Evolutionary conservation across 2,113 vertebrate species (phyloP).

Genomic region (Urocynchramus pylzowi): DNA sequence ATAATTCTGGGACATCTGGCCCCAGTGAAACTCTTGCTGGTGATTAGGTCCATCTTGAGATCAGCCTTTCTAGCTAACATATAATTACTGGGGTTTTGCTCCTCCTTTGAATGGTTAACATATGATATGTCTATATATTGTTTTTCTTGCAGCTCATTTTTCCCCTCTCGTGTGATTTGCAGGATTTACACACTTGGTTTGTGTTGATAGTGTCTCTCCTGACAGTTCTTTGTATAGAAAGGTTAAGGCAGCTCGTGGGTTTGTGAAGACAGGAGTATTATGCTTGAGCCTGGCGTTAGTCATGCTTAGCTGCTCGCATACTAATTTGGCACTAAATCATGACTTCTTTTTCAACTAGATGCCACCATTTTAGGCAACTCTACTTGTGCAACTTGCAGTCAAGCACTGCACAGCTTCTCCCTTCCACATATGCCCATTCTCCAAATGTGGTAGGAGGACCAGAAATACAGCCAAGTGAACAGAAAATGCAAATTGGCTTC

Average conservation of each 20-base stretch:
- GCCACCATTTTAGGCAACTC: not conserved
- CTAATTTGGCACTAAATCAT: not conserved
- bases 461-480: not conserved
- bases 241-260: not conserved
- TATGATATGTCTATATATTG: not conserved
- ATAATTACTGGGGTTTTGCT: not conserved
- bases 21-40: not conserved
- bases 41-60: not conserved
- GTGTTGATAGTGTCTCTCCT: not conserved
- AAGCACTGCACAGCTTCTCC: not conserved
- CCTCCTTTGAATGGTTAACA: not conserved
- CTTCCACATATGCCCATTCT: not conserved
- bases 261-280: not conserved
- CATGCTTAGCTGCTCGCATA: not conserved
- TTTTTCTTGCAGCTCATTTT: constrained; percentile 8
- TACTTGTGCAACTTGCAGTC: not conserved
- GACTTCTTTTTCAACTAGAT: not conserved
- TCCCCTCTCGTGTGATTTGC: not conserved
- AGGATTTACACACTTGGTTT: not conserved
- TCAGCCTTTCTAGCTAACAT: not conserved
- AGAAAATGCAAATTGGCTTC: not conserved
- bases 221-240: not conserved
- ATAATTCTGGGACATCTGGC: not conserved
- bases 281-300: not conserved
- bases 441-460: not conserved